phyloP scores from a whole-genome alignment of 1,140 invertebrate genomes.

The Cyrtorhinus lividipennis region DNA sequence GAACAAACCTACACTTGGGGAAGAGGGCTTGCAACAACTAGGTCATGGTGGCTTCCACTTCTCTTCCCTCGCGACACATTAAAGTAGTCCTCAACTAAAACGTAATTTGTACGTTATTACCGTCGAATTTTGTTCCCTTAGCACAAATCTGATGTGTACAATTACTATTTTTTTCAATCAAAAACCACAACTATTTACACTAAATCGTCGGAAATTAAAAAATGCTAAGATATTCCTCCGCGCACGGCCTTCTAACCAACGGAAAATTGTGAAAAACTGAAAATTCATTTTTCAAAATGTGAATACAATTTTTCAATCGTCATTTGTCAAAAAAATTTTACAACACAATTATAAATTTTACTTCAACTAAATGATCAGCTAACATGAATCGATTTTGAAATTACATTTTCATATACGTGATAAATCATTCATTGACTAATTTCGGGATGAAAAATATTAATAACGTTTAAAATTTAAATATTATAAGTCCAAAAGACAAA shows the following conservation, averaged over 20 bases:
- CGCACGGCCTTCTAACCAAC: background rate
- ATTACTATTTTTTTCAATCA: background rate
- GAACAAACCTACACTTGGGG: slow-evolving; percentile 27
- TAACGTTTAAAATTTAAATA: background rate
- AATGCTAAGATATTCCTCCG: background rate
- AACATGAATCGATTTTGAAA: background rate
- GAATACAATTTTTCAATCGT: background rate
- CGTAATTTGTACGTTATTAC: background rate
- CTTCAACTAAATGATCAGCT: background rate
- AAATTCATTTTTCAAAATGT: background rate
- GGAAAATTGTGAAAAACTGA: background rate
- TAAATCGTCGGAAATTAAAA: background rate
- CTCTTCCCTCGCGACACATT: background rate
- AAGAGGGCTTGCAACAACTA: slow-evolving; percentile 18
- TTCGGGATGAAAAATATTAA: no score
- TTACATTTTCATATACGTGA: background rate
- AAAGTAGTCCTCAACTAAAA: background rate
- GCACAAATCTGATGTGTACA: background rate
- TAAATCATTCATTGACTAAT: background rate
- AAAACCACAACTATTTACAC: background rate
- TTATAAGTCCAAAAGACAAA: background rate
- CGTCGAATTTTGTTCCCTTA: background rate
- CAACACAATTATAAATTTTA: background rate
- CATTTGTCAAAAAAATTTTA: background rate
- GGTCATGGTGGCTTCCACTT: slow-evolving; percentile 2